phyloP scores from a whole-genome alignment of 2,888 invertebrate species.

The Tillus elongatus region DNA sequence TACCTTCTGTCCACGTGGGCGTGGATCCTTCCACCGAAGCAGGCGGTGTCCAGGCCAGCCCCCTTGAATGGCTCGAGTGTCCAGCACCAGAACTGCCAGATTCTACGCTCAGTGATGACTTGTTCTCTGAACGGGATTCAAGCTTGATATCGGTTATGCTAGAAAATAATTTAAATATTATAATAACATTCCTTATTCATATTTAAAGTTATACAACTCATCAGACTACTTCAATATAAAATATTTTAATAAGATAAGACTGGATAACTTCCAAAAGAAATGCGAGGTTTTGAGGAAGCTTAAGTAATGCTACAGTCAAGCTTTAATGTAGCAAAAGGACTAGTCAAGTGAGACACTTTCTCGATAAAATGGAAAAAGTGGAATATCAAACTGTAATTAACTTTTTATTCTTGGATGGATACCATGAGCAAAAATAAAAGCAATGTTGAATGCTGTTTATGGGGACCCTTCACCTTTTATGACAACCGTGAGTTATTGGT shows the following conservation, averaged over 20 bases:
- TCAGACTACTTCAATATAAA: slow-evolving; percentile 6
- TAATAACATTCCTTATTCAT: slow-evolving; percentile 5
- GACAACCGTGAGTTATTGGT: too few relatives aligned
- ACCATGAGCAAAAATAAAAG: too few relatives aligned
- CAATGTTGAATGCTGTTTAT: too few relatives aligned
- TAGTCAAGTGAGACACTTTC: too few relatives aligned
- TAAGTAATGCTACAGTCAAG: too few relatives aligned
- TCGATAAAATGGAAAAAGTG: too few relatives aligned
- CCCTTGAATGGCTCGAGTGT: slow-evolving; percentile 45
- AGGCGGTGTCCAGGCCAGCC: slow-evolving; percentile 72
- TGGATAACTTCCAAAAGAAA: slow-evolving; percentile 14
- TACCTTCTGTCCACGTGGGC: slow-evolving; percentile 98
- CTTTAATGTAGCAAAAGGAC: too few relatives aligned
- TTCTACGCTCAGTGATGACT: slow-evolving; percentile 55
- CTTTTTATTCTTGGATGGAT: too few relatives aligned
- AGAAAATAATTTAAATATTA: slow-evolving; percentile 18
- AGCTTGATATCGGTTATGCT: slow-evolving; percentile 66
- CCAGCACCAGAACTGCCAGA: slow-evolving; percentile 46
- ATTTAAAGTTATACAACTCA: too few relatives aligned
- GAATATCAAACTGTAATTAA: too few relatives aligned
- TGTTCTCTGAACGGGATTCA: slow-evolving; percentile 52
- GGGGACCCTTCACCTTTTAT: too few relatives aligned
- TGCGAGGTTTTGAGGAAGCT: too few relatives aligned
- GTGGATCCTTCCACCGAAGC: slow-evolving; percentile 83
- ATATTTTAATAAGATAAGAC: neutral